Base-by-base conservation (phyloP, 2,888 invertebrate genomes). In the Drosophila demipolita region DNA sequence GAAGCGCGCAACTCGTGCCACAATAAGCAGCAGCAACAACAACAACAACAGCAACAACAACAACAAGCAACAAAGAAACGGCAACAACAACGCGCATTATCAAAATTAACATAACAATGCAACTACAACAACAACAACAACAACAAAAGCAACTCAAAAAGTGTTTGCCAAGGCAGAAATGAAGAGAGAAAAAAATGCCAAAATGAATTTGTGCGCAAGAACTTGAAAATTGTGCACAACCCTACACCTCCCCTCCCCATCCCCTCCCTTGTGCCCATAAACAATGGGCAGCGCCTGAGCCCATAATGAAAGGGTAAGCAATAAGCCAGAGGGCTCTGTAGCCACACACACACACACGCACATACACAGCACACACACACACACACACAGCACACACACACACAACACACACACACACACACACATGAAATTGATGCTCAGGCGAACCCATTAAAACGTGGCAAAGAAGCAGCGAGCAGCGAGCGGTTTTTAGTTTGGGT, bases 31-130 rank as follows among this genome's bases (percentile, higher is more conserved):
- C 75, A 65, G 32, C 66, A 66, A 61, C 53, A 58, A 61, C 66
- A 58, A 3, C 26, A 26, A 26, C 26, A 26, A 26, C 3, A 26
- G 3, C 64, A 20, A 55, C 75, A 65, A 35, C 66, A 66, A 57
- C 53, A 59, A 61, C 66, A 40, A 75, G 61, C 73, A 73, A 55
- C 62, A 61, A 63, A 55, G 60, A 61, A 63, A 38, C 73, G 67
- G 63, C 58, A 63, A 79, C 78, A 83, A 79, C 83, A 83, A 81
- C 73, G 82, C 80, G 75, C 72, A 81, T 72, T 77, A 81, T 80
- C 86, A 87, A 81, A 86, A 85, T 85, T 87, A 85, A 85, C 85
- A 85, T 85, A 85, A 85, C 85, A 85, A 85, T 87, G 77, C 82
- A 73, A 84, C 80, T 58, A 49, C 67, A 71, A 35, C 61, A 70